Evolutionary conservation across 1,140 invertebrate species (phyloP).

Genomic region (Drosophila grimshawi): DNA sequence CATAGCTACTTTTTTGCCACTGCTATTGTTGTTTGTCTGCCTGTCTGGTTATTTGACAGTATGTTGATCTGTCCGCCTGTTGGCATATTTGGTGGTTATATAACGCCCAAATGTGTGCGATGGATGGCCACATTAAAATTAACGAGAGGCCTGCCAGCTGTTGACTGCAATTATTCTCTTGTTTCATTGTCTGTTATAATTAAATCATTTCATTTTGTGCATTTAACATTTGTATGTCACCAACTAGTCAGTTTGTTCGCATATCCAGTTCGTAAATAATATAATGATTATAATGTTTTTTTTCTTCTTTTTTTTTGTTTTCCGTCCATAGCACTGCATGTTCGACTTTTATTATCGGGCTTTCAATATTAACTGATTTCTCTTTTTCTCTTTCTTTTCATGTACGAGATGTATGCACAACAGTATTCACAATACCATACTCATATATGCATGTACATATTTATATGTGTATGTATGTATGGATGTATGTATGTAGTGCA

Average conservation of each 20-base stretch:
- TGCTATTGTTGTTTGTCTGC: slow-evolving; percentile 10
- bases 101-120: slow-evolving; percentile 46
- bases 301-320: slow-evolving; percentile 27
- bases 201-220: slow-evolving; percentile 81
- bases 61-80: slow-evolving; percentile 21
- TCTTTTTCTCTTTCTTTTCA: slow-evolving; percentile 42
- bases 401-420: slow-evolving; percentile 6
- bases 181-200: slow-evolving; percentile 82
- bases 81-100: slow-evolving; percentile 55
- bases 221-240: slow-evolving; percentile 69
- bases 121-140: slow-evolving; percentile 43
- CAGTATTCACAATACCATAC: slow-evolving; percentile 11
- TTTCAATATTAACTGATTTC: slow-evolving; percentile 75
- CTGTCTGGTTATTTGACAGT: slow-evolving; percentile 21
- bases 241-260: slow-evolving; percentile 22
- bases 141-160: slow-evolving; percentile 42
- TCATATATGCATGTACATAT: slow-evolving; percentile 1
- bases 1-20: neutral
- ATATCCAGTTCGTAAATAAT: slow-evolving; percentile 30
- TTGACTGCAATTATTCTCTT: slow-evolving; percentile 73
- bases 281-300: slow-evolving; percentile 39
- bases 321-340: slow-evolving; percentile 15
- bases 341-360: slow-evolving; percentile 73
- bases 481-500: neutral
- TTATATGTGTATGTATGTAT: slow-evolving; percentile 18